These are phyloP conservation scores for Dexiosoma caninum DNA, from an alignment of 2,888 invertebrate genomes.

Conservation along the genomic window DNA sequence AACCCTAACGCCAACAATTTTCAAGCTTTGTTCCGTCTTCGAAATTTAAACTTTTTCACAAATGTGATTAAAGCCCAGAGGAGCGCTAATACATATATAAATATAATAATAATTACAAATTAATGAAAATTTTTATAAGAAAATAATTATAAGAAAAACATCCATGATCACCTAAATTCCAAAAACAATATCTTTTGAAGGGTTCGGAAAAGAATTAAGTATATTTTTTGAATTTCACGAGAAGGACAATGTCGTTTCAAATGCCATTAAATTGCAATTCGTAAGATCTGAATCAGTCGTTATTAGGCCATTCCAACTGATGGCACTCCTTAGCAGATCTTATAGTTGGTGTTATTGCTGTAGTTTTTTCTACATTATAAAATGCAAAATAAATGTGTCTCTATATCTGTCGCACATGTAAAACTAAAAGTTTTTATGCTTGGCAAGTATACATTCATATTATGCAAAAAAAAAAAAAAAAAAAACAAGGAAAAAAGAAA, in stretches of 20 bases:
- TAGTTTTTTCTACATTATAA: not conserved
- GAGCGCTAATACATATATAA: too few species aligned
- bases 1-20: too few species aligned
- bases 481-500: too few species aligned
- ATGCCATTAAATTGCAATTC: too few species aligned
- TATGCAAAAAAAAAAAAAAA: too few species aligned
- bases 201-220: not conserved
- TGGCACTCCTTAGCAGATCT: not conserved
- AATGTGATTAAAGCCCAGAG: too few species aligned
- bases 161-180: not conserved
- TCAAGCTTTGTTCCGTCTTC: too few species aligned
- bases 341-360: not conserved
- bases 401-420: slow-evolving; percentile 10
- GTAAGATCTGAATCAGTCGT: too few species aligned
- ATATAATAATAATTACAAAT: too few species aligned
- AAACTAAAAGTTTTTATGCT: not conserved
- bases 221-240: not conserved
- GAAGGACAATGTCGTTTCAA: not conserved
- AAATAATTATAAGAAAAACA: not conserved
- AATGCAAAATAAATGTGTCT: not conserved
- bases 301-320: not conserved
- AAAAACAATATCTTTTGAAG: not conserved
- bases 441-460: not conserved
- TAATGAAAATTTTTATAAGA: not conserved
- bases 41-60: too few species aligned